Base-by-base conservation (phyloP, 1,140 invertebrate genomes). In the Hesperophylax magnus region DNA sequence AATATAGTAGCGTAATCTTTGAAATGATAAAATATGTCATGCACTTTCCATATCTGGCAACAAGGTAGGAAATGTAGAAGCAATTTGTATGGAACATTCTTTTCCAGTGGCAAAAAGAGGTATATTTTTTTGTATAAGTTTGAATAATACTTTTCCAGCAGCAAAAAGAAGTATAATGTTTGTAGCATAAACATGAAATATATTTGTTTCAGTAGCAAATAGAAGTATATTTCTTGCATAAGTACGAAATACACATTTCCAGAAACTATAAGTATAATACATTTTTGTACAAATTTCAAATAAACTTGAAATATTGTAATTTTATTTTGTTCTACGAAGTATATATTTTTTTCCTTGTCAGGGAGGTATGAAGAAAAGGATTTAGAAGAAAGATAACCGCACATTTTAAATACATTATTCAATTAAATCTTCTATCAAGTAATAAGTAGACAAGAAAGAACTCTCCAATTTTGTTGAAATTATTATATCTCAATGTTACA, bases 31-130 rank as follows among this genome's bases (percentile, higher is more conserved):
- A 76, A 58, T 31, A 82, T 77, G 15, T 79, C 82, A 84, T 84
- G 82, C 82, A 84, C 20, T 77, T 79, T 81, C 78, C 78, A 84
- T 65, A 81, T 79, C 74, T 84, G 78, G 82, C 77, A 81, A 54
- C 77, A 79, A 82, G 52, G 61, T 58, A 71, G 65, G 54, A 65
- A 77, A 77, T 81, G 67, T 75, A 20, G 58, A 80, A 75, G 78
- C 71, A 75, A 24, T 18, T 75, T 63, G 58, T 80, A 80, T 75
- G 71, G 54, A 61, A 71, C 39, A 79, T 39, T 24, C 22, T 67
- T 67, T 31, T 27, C 27, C 63, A 27, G 31, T 67, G 24, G 58
- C 20, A 61, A 47, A 47, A 47, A 47, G 39, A 47, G 39, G 39
- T 47, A 47, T 47, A 14, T 14, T 14, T 47, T n/a, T 47, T 60